These are phyloP conservation scores for Pagetopsis macropterus DNA, from an alignment of 2,797 vertebrate genomes.

Conservation along the genomic window DNA sequence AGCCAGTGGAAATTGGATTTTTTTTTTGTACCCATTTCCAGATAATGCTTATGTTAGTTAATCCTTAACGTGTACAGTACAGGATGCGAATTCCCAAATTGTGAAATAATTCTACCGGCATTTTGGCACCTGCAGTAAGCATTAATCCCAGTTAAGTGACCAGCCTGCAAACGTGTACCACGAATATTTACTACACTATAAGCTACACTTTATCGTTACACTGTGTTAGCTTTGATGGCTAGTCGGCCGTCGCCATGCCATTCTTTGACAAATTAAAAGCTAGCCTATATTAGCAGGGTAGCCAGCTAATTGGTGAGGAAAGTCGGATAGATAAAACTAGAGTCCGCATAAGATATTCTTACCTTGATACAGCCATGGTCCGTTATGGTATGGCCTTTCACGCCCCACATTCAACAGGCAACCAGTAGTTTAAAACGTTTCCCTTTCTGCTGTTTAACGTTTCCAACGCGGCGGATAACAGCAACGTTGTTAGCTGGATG, in stretches of 20 bases:
- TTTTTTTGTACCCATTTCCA: not conserved
- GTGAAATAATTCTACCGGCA: not conserved
- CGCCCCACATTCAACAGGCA: constrained; percentile 61
- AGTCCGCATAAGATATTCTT: constrained; percentile 29
- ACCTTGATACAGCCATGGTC: constrained; percentile 87
- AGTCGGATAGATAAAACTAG: not conserved
- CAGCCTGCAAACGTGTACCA: not conserved
- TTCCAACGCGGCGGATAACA: constrained; percentile 29
- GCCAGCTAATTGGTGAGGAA: constrained; percentile 42
- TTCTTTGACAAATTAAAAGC: constrained; percentile 45
- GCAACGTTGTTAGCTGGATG: constrained; percentile 3
- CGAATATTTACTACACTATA: not conserved
- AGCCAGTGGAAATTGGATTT: not conserved
- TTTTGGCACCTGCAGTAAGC: not conserved
- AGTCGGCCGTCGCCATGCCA: constrained; percentile 50
- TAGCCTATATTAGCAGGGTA: constrained; percentile 52
- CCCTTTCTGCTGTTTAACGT: constrained; percentile 8
- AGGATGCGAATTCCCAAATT: not conserved
- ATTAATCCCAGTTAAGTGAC: not conserved
- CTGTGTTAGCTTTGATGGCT: constrained; percentile 15
- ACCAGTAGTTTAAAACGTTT: not conserved
- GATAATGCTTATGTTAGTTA: not conserved
- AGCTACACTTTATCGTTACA: constrained; percentile 5
- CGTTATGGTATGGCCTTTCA: constrained; percentile 29
- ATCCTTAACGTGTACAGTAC: not conserved